These are phyloP conservation scores for Charina bottae DNA, from an alignment of 2,113 vertebrate genomes.

Conservation along the genomic window DNA sequence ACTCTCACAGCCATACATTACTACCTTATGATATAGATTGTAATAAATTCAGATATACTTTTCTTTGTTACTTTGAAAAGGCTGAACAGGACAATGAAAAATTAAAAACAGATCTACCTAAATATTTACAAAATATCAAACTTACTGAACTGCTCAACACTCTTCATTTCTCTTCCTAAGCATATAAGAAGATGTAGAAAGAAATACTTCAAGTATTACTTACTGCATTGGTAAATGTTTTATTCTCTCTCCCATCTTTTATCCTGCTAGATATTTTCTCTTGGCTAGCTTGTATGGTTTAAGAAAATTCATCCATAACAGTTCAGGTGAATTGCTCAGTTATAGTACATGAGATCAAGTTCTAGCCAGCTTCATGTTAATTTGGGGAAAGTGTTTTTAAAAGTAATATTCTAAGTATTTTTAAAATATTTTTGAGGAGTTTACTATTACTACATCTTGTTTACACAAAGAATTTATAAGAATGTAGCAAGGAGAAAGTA, in stretches of 20 bases:
- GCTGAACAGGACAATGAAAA: constrained; percentile 23
- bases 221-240: too few species aligned
- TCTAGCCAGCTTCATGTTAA: not conserved
- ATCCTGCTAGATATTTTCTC: not conserved
- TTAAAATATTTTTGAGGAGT: not conserved
- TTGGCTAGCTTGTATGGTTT: not conserved
- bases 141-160: not conserved
- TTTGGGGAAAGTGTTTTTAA: not conserved
- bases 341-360: not conserved
- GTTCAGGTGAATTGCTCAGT: not conserved
- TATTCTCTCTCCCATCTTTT: not conserved
- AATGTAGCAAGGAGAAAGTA: not conserved
- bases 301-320: not conserved
- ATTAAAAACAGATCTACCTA: constrained; percentile 2
- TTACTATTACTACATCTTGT: not conserved
- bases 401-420: not conserved
- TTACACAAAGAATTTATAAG: not conserved
- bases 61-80: constrained; percentile 24
- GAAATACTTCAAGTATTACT: too few species aligned
- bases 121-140: not conserved
- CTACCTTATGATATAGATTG: not conserved
- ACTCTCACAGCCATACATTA: too few species aligned
- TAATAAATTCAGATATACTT: not conserved
- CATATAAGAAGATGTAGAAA: not conserved
- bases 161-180: not conserved